phyloP scores from a whole-genome alignment of 2,888 invertebrate species.

The Spatulosminthurus flaviceps region DNA sequence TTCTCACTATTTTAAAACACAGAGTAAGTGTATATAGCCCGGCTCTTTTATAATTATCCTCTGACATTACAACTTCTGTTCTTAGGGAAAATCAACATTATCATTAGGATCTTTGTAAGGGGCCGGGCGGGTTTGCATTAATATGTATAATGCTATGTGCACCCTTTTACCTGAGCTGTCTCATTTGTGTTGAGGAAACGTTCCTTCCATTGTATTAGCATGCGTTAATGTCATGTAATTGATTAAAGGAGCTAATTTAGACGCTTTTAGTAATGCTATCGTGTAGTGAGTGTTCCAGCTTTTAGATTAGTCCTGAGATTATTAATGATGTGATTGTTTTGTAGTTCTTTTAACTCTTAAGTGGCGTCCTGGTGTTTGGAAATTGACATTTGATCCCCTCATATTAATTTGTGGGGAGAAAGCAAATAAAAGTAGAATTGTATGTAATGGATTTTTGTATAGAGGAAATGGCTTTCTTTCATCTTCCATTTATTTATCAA shows the following conservation, averaged over 20 bases:
- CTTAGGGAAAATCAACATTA: conserved; percentile 32
- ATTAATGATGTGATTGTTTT: conserved; percentile 19
- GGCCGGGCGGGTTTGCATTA: conserved; percentile 3
- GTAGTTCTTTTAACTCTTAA: neutral
- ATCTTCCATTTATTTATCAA: too few relatives aligned
- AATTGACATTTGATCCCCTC: conserved; percentile 7
- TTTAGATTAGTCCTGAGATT: neutral
- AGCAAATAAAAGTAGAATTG: too few relatives aligned
- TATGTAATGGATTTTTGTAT: too few relatives aligned
- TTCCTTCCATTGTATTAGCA: neutral
- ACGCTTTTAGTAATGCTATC: neutral
- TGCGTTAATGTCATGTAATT: conserved; percentile 8
- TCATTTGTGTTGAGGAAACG: conserved; percentile 1
- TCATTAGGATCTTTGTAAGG: conserved; percentile 32
- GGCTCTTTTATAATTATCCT: neutral
- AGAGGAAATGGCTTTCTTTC: too few relatives aligned
- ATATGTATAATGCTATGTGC: neutral
- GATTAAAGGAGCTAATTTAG: conserved; percentile 11
- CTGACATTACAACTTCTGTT: conserved; percentile 28
- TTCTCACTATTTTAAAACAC: neutral
- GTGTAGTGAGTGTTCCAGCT: neutral
- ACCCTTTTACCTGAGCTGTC: neutral
- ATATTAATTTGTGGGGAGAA: neutral
- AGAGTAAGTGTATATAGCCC: too few relatives aligned
- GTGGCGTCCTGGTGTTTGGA: neutral